These are phyloP conservation scores for Penelope pileata DNA, from an alignment of 2,113 vertebrate species.

Conservation along the genomic window DNA sequence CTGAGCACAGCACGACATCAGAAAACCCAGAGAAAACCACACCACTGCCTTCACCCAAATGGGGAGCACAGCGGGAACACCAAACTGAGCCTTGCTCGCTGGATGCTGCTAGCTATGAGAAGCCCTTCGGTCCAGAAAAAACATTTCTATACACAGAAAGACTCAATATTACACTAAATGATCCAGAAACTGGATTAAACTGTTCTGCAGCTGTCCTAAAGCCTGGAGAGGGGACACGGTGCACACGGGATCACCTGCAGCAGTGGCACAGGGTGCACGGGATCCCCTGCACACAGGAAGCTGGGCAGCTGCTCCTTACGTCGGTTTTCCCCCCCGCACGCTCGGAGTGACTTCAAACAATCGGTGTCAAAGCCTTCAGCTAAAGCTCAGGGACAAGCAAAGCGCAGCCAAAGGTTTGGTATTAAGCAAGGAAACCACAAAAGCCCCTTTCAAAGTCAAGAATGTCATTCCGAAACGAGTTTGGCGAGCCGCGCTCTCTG, in stretches of 20 bases:
- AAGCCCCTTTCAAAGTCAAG: background rate
- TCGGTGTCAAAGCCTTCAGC: background rate
- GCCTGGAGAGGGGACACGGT: background rate
- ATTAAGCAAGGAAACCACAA: background rate
- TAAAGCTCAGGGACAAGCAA: background rate
- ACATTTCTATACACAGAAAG: background rate
- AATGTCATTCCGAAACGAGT: background rate
- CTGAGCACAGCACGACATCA: background rate
- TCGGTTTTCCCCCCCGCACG: background rate
- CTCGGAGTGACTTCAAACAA: background rate
- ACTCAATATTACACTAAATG: too few relatives aligned
- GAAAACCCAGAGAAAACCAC: background rate
- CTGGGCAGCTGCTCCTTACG: background rate
- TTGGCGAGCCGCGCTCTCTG: background rate
- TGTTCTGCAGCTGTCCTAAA: background rate
- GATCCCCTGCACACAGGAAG: too few relatives aligned
- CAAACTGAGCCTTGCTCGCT: background rate
- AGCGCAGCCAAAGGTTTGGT: background rate
- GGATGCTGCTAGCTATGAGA: background rate
- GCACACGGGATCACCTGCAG: background rate
- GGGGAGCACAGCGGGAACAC: fast-evolving
- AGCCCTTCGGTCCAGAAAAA: background rate
- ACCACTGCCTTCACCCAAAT: background rate
- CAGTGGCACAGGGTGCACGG: background rate
- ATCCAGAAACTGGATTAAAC: background rate